phyloP scores from a whole-genome alignment of 2,113 vertebrate species.

The Cynocephalus volans region DNA sequence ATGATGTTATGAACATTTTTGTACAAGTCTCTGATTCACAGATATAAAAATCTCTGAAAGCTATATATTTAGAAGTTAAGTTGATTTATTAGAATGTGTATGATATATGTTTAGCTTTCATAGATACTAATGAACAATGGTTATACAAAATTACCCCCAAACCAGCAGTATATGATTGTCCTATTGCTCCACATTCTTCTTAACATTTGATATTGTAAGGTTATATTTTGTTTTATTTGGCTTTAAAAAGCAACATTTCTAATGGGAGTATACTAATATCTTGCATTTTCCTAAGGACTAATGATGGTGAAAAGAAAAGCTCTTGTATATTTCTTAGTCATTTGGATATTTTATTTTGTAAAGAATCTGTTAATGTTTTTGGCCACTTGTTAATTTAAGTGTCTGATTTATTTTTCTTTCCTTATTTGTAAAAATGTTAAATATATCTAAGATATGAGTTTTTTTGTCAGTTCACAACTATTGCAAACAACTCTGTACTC shows the following conservation, averaged over 20 bases:
- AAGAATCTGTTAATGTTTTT: not conserved
- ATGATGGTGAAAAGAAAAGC: not conserved
- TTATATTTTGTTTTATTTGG: not conserved
- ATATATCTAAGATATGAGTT: not conserved
- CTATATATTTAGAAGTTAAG: not conserved
- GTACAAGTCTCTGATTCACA: not conserved
- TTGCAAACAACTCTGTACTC: not conserved
- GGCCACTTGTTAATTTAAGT: not conserved
- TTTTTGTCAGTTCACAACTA: not conserved
- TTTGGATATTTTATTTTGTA: not conserved
- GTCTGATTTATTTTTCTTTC: not conserved
- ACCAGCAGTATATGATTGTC: not conserved
- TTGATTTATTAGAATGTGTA: too few relatives aligned
- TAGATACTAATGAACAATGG: not conserved
- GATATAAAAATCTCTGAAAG: not conserved
- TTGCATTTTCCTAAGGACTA: not conserved
- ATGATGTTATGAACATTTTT: not conserved
- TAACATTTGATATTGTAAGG: not conserved
- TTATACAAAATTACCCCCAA: not conserved
- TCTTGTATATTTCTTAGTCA: not conserved
- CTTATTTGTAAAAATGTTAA: not conserved
- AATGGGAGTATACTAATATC: not conserved
- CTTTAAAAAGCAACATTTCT: not conserved
- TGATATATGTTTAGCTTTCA: not conserved
- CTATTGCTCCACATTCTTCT: not conserved